Percentiles rank a stretch among this genome's conserved stretches.
Conservation (phyloP, 2,113 vertebrate genomes). For the Microcebus lehilahytsara region DNA sequence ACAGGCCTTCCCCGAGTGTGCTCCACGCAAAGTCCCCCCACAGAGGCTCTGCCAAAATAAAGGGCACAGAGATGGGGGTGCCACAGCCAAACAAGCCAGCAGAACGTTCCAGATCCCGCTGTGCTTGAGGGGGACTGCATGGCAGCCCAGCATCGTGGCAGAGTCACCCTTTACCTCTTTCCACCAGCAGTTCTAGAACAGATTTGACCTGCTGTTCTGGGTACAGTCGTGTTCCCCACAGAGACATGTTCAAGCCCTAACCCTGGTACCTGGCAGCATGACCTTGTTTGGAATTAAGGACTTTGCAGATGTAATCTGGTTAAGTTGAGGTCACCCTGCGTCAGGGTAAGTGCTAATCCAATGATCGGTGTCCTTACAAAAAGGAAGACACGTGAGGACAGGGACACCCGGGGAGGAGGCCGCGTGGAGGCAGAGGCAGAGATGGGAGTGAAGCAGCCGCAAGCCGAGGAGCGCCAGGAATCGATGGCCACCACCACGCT, state of each 20-base stretch:
- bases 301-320: not conserved
- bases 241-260: not conserved
- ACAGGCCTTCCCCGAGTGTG: rapidly evolving
- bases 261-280: rapidly evolving
- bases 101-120: rapidly evolving
- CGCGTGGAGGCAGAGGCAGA: not conserved
- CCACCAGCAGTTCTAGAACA: no score
- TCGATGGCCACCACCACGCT: rapidly evolving
- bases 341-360: not conserved
- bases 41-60: not conserved
- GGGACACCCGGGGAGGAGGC: rapidly evolving
- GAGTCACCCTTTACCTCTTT: rapidly evolving
- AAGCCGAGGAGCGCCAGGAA: rapidly evolving
- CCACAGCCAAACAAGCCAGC: rapidly evolving
- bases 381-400: not conserved
- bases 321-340: not conserved
- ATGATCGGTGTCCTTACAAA: not conserved
- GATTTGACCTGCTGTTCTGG: rapidly evolving
- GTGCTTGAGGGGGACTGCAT: rapidly evolving
- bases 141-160: rapidly evolving
- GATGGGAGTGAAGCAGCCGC: rapidly evolving
- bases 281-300: not conserved
- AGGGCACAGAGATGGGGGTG: not conserved
- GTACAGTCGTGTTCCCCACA: not conserved
- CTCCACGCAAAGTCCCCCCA: rapidly evolving